Evolutionary conservation across 2,797 vertebrate genomes (phyloP).

Genomic region (Petrocephalus sullivani): DNA sequence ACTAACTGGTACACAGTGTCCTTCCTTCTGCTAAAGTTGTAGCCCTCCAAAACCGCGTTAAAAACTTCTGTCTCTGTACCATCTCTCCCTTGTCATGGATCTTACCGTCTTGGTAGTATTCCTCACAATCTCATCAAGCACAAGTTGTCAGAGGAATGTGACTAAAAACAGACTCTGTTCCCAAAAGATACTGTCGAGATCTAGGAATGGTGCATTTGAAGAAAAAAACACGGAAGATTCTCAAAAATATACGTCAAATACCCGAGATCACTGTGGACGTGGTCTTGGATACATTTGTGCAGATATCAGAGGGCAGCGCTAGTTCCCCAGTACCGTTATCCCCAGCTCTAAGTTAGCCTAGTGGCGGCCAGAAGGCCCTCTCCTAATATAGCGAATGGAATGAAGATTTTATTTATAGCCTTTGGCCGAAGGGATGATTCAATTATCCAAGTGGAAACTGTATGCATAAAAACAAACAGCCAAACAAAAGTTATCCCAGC

Average conservation of each 20-base stretch:
- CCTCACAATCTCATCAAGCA: slow-evolving; percentile 12
- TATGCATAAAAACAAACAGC: neutral
- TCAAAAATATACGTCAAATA: neutral
- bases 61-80: neutral
- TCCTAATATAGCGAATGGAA: slow-evolving; percentile 58
- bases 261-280: neutral
- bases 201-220: neutral
- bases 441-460: slow-evolving; percentile 34
- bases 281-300: neutral
- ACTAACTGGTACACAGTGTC: neutral
- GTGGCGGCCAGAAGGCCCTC: slow-evolving; percentile 32
- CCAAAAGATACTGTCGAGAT: slow-evolving; percentile 23
- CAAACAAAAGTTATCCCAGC: neutral
- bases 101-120: slow-evolving; percentile 36
- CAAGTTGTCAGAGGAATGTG: neutral
- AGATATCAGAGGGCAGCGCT: neutral
- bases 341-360: slow-evolving; percentile 21
- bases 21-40: neutral
- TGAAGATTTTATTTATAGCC: slow-evolving; percentile 60
- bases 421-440: slow-evolving; percentile 48
- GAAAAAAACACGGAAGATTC: neutral
- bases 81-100: neutral
- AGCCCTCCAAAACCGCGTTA: neutral
- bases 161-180: slow-evolving; percentile 1
- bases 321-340: slow-evolving; percentile 14